Evolutionary conservation across 2,113 vertebrate species (phyloP), one percentile per base, ranked within the genome.

Genomic region (Uria aalge): DNA sequence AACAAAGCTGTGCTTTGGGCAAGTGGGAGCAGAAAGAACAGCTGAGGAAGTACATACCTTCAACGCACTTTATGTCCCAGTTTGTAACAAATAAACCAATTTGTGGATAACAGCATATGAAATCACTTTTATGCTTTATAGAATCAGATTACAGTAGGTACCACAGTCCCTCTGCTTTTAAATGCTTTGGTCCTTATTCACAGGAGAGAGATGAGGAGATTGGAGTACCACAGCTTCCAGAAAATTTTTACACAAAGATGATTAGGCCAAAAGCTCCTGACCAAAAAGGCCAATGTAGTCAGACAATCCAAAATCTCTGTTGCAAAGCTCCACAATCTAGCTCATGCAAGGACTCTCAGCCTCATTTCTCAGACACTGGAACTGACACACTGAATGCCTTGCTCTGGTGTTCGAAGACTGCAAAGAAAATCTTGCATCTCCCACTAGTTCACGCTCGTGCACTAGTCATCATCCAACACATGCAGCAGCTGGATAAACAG

Each of bases 401-500:
- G 63, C 57, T 83, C 32, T 67, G 38, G 69, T 23, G 23, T 55
- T 83, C 47, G 53, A 89, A 89, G 80, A 64, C 29, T 68, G 38
- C 57, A 47, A 79, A 43, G 57, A 88, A 94, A 78, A 62, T 34
- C 48, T 72, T 92, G 43, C 53, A 34, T 52, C 36, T 92, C 87
- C 85, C 45, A 45, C 45, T 66, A 45, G 34, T 56, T 83, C 45
- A 22, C 6, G 2, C 40, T 88, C 5, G 2, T 76, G 48, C 40
- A 45, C 53, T 52, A 73, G 36, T 73, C 75, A 82, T 53, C 78
- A 88, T 53, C 67, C 63, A 96, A 81, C 60, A 71, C 1, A 0
- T 73, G 73, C 47, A 75, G 80, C 93, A 94, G 86, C 86, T 95
- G 86, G 52, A 86, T 71, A 96, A 96, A 88, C 64, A 95, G n/a